Evolutionary conservation across 2,113 vertebrate species (phyloP).

Genomic region (Sula dactylatra): DNA sequence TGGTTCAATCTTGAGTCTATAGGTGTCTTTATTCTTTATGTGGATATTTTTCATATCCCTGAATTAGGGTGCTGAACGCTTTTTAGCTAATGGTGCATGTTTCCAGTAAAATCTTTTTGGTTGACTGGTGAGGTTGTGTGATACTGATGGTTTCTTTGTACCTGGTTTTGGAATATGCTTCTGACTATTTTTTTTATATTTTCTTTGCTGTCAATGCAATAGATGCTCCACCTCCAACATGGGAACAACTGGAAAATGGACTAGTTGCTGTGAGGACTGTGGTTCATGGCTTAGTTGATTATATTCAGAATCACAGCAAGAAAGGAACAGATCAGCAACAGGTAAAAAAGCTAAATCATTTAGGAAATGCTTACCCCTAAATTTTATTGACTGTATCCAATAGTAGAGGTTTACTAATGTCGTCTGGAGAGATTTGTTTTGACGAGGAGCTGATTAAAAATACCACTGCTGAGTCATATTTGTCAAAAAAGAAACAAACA

Average conservation of each 20-base stretch:
- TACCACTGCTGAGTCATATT: not conserved
- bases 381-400: not conserved
- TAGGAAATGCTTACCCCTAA: not conserved
- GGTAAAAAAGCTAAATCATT: constrained; percentile 69
- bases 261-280: constrained; percentile 96
- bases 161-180: not conserved
- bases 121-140: not conserved
- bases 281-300: constrained; percentile 96
- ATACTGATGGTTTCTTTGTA: not conserved
- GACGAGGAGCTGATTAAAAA: not conserved
- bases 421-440: not conserved
- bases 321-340: constrained; percentile 97
- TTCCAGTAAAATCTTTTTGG: not conserved
- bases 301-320: constrained; percentile 99
- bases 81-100: not conserved
- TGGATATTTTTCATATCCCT: not conserved
- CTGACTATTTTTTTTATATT: not conserved
- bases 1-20: not conserved
- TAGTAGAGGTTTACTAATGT: not conserved
- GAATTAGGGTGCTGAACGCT: not conserved
- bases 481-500: not conserved
- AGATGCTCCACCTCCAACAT: constrained; percentile 96
- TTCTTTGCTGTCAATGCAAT: not conserved
- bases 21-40: not conserved
- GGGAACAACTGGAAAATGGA: constrained; percentile 98